Conservation (phyloP, 2,888 invertebrate genomes). For the Pelosia muscerda region DNA sequence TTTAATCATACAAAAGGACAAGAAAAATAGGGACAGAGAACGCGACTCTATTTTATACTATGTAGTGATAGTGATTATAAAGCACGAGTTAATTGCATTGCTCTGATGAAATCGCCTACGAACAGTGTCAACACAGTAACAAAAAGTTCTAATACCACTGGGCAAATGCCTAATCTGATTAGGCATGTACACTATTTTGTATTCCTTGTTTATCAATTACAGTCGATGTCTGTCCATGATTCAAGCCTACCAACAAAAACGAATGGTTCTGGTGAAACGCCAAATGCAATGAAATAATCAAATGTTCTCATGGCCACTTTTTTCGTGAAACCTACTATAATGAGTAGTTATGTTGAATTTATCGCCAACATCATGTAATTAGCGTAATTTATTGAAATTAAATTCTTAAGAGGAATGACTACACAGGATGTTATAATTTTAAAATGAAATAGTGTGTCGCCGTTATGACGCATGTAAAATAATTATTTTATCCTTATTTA, state of each 20-base stretch:
- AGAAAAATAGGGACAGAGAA: too few species aligned
- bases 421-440: background rate
- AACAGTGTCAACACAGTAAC: background rate
- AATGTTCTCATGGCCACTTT: constrained; percentile 70
- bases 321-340: constrained; percentile 55
- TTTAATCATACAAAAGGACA: too few species aligned
- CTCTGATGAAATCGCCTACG: background rate
- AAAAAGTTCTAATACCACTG: constrained; percentile 23
- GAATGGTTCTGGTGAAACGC: constrained; percentile 60
- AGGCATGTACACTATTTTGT: too few species aligned
- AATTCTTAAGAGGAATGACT: background rate
- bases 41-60: too few species aligned
- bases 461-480: background rate
- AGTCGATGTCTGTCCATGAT: constrained; percentile 53
- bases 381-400: constrained; percentile 44
- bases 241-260: constrained; percentile 63
- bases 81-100: background rate
- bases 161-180: background rate
- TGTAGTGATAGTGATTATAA: background rate
- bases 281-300: constrained; percentile 60
- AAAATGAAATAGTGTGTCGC: background rate
- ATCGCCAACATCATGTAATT: constrained; percentile 50
- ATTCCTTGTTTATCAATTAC: constrained; percentile 36
- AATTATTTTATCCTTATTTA: background rate
- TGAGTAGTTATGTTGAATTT: constrained; percentile 56